Evolutionary conservation across 1,140 invertebrate genomes (phyloP), one percentile per base, ranked within the genome.

Genomic region (Cydia strobilella): DNA sequence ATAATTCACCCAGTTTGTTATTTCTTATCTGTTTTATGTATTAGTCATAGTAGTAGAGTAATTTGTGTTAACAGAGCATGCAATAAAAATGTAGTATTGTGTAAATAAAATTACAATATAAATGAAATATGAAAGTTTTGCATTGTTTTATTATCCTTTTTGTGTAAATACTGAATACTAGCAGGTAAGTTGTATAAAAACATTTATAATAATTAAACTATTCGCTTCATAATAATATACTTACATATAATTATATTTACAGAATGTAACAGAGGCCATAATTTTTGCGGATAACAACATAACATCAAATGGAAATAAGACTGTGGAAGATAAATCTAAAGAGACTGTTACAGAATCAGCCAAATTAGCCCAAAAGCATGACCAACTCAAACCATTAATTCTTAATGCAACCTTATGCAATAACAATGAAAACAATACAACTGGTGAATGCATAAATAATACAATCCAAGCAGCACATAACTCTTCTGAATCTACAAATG

Each of bases 21-120:
- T 85, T 65, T 27, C 13, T 74, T 62, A 65, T 12, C 12, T 45
- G 48, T 51, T 63, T 31, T 74, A n/a, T n/a, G n/a, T n/a, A 65
- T 39, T 74, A 65, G 54, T 39, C n/a, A 15, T 74, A 74, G 73
- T 74, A 48, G 65, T 27, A 18, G 31, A 35, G 65, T 69, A 69
- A 15, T 65, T 74, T 39, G 31, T 27, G 23, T 51, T 42, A 63
- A 65, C 13, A 42, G n/a, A 45, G 73, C 74, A 62, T 74, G 74
- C 62, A 25, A 18, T 54, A 18, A 39, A 69, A 45, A 25, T 74
- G 73, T 74, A 74, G 25, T 31, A 54, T 77, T 74, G 35, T 80
- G 79, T 80, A 80, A 77, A 80, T 80, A 80, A 23, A 75, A 75
- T 42, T 75, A 76, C 42, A 72, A 72, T 63, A 48, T 75, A 75